phyloP scores from a whole-genome alignment of 2,113 vertebrate species.

The Dinomys branickii region DNA sequence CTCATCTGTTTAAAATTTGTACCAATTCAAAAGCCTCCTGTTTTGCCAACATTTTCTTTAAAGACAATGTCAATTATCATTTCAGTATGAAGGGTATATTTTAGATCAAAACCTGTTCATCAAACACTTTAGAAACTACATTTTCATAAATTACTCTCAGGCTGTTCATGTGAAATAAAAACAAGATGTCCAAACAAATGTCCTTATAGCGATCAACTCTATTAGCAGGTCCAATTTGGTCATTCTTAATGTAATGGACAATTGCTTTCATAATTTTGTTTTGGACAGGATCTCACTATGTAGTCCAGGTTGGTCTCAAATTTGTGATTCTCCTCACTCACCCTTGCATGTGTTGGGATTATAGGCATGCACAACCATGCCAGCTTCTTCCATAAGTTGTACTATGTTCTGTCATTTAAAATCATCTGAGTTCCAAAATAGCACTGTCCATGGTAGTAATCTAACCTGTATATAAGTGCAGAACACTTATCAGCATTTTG shows the following conservation, averaged over 20 bases:
- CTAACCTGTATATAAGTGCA: not conserved
- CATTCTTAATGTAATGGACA: not conserved
- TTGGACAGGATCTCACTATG: not conserved
- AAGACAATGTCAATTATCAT: not conserved
- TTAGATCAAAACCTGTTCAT: not conserved
- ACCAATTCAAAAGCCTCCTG: not conserved
- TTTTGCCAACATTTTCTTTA: constrained; percentile 1
- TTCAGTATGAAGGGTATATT: not conserved
- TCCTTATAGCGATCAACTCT: not conserved
- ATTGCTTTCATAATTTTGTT: not conserved
- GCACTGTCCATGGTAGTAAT: not conserved
- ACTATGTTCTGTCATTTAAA: not conserved
- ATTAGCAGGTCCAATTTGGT: not conserved
- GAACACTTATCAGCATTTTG: not conserved
- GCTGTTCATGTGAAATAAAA: not conserved
- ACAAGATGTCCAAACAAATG: not conserved
- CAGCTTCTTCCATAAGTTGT: not conserved
- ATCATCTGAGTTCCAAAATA: not conserved
- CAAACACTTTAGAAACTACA: not conserved
- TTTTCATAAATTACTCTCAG: not conserved
- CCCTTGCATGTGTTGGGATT: not conserved
- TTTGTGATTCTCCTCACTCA: not conserved
- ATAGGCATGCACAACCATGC: not conserved
- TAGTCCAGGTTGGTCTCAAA: not conserved
- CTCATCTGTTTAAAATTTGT: not conserved